These are phyloP conservation scores for Omphaloscelis lunosa DNA, from an alignment of 2,888 invertebrate genomes.

Conservation along the genomic window DNA sequence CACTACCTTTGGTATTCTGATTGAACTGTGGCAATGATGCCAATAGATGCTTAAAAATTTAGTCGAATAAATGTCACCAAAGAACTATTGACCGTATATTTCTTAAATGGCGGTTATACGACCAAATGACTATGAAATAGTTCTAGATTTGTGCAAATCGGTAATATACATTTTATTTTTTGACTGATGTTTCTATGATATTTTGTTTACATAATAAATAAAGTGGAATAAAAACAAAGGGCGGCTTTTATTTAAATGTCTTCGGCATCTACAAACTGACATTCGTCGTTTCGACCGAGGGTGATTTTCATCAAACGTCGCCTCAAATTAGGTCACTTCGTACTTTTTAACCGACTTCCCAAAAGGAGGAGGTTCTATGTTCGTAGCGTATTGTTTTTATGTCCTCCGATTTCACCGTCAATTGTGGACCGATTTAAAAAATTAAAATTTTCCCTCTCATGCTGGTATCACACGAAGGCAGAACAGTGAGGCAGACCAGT, in stretches of 20 bases:
- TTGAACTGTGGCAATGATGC: background rate
- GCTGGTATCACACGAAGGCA: too few species aligned
- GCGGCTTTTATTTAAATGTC: background rate
- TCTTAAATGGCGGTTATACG: background rate
- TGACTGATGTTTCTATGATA: constrained; percentile 41
- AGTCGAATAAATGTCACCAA: background rate
- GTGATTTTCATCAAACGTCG: background rate
- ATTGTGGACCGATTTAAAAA: too few species aligned
- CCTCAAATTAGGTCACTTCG: too few species aligned
- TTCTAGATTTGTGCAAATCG: constrained; percentile 12
- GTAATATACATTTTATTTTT: constrained; percentile 8
- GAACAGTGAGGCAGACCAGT: too few species aligned
- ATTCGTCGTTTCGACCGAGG: background rate
- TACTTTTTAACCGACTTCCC: too few species aligned
- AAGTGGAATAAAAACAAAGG: constrained; percentile 1
- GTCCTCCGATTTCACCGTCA: too few species aligned
- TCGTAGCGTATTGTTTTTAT: too few species aligned
- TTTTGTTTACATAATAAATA: constrained; percentile 42
- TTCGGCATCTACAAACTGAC: background rate
- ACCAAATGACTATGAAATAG: background rate
- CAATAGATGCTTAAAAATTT: background rate
- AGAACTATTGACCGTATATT: background rate
- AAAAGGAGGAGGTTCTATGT: too few species aligned
- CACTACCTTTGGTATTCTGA: background rate
- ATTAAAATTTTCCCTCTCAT: too few species aligned